Evolutionary conservation across 2,797 vertebrate genomes (phyloP).

Genomic region (Sebastes kiyomatsui): DNA sequence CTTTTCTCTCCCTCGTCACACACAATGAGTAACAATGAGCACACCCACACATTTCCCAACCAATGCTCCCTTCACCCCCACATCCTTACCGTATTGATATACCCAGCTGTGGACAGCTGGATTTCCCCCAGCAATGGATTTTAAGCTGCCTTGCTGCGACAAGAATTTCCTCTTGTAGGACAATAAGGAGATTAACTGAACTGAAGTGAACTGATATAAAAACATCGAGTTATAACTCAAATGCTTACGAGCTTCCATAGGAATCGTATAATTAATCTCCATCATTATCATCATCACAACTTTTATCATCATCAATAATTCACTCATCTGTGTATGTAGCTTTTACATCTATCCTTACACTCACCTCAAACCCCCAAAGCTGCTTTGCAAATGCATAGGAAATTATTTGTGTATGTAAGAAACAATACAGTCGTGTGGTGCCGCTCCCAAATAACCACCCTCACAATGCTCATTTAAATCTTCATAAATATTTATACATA

Average conservation of each 20-base stretch:
- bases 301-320: neutral
- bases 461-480: neutral
- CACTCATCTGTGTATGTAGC: neutral
- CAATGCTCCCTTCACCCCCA: no score
- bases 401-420: neutral
- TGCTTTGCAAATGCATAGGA: neutral
- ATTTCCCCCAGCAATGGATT: neutral
- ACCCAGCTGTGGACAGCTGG: neutral
- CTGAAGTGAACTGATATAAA: neutral
- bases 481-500: constrained; percentile 16
- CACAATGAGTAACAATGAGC: neutral
- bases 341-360: neutral
- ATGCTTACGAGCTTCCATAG: neutral
- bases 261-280: neutral
- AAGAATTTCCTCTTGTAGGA: neutral
- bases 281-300: neutral
- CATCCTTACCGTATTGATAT: neutral
- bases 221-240: neutral
- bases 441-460: neutral
- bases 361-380: neutral
- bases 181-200: neutral
- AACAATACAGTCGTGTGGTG: neutral
- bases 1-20: neutral
- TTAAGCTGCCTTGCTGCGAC: neutral
- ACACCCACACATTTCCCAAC: neutral